Conservation (phyloP, 2,113 vertebrate species). For the Laterallus jamaicensis region DNA sequence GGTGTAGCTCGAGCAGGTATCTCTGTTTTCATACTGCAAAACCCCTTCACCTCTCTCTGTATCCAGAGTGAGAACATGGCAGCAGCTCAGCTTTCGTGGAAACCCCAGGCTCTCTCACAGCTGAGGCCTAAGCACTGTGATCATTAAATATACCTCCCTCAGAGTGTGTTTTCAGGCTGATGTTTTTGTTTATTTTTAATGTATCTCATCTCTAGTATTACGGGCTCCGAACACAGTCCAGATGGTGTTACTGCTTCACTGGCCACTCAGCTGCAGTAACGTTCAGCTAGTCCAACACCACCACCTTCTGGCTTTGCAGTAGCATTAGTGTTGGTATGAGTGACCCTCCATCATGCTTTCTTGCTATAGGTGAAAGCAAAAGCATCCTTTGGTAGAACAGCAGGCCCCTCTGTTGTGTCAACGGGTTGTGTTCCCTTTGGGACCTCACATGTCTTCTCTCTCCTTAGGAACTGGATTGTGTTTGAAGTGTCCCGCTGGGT, state of each 20-base stretch:
- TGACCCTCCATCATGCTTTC: background rate
- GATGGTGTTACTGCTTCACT: background rate
- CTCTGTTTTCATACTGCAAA: background rate
- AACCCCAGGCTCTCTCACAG: background rate
- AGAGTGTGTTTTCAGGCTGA: background rate
- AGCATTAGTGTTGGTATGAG: background rate
- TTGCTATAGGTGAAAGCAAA: background rate
- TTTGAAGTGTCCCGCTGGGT: conserved; percentile 82
- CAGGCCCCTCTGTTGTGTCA: background rate
- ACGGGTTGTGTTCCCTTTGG: background rate
- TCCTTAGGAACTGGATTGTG: conserved; percentile 76
- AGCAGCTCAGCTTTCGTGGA: background rate
- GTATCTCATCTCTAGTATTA: background rate
- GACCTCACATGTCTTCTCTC: background rate
- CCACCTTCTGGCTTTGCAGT: conserved; percentile 57
- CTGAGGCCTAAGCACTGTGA: background rate
- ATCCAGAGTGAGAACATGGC: background rate
- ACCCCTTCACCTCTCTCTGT: background rate
- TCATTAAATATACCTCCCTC: background rate
- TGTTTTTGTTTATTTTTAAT: background rate
- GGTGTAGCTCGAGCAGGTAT: background rate
- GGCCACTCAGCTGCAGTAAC: background rate
- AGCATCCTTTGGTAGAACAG: background rate
- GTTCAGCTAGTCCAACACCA: conserved; percentile 40
- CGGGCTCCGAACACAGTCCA: background rate